Conservation (phyloP, 2,888 invertebrate species). For the Dermolepida albohirtum region DNA sequence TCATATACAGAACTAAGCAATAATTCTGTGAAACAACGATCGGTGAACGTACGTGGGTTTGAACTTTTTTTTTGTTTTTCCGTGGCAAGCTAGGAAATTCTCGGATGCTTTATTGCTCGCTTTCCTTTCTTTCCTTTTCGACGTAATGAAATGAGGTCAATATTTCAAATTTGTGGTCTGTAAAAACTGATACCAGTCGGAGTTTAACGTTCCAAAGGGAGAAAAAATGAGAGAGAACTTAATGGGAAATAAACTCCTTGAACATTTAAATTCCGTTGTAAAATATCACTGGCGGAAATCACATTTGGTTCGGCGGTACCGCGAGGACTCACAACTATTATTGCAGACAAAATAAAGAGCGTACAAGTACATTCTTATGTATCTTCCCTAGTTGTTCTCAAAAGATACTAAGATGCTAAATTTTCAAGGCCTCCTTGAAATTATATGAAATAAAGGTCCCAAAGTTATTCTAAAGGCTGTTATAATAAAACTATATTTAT, state of each 20-base stretch:
- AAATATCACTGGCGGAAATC: conserved; percentile 21
- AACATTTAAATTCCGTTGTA: conserved; percentile 41
- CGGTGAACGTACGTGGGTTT: conserved; percentile 26
- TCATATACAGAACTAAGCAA: conserved; percentile 35
- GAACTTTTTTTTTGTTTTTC: conserved; percentile 12
- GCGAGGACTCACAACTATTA: too few species aligned
- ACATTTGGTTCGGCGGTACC: not conserved
- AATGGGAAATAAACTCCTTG: conserved; percentile 42
- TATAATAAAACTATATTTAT: too few species aligned
- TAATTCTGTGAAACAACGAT: conserved; percentile 29
- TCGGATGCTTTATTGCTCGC: conserved; percentile 33
- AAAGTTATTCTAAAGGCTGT: too few species aligned
- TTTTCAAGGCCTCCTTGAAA: too few species aligned
- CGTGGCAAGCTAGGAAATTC: conserved; percentile 16
- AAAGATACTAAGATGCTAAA: too few species aligned
- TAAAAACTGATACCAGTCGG: conserved; percentile 41
- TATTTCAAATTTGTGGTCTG: conserved; percentile 44
- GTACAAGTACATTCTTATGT: too few species aligned
- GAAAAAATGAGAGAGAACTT: conserved; percentile 25
- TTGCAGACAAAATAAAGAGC: too few species aligned
- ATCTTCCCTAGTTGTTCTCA: too few species aligned
- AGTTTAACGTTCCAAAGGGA: conserved; percentile 27
- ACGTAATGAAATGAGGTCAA: conserved; percentile 41
- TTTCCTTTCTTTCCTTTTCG: conserved; percentile 34
- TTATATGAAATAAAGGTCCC: too few species aligned